Conservation (phyloP, 1,140 invertebrate species). For the Rhynchophorus ferrugineus region DNA sequence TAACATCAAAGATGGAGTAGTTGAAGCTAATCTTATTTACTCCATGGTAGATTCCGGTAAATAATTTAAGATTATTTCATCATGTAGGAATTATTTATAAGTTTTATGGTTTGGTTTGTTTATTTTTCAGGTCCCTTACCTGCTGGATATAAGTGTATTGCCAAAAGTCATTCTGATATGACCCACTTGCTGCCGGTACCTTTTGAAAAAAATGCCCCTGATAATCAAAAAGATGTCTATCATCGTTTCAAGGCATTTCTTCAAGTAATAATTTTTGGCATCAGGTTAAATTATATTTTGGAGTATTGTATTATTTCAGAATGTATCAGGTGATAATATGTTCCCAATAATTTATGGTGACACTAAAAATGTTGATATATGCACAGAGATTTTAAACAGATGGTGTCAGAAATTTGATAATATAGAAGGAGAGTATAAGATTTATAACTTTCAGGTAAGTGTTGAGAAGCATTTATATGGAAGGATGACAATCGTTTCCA, state of each 20-base stretch:
- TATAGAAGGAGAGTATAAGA: background rate
- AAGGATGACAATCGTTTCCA: background rate
- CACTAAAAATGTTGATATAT: background rate
- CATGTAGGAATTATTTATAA: background rate
- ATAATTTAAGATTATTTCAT: constrained; percentile 1
- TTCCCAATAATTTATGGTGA: background rate
- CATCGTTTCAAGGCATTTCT: constrained; percentile 21
- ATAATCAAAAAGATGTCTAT: constrained; percentile 35
- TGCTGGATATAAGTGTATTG: constrained; percentile 46
- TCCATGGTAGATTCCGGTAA: constrained; percentile 45
- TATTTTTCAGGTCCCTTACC: constrained; percentile 41
- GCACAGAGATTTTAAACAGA: no score
- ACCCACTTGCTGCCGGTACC: constrained; percentile 42
- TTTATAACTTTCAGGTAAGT: background rate
- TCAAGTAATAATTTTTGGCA: background rate
- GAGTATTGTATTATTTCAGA: background rate
- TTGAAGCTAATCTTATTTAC: constrained; percentile 42
- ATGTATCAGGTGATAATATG: no score
- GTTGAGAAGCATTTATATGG: background rate
- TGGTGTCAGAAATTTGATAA: background rate
- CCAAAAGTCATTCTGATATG: constrained; percentile 41
- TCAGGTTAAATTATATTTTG: background rate
- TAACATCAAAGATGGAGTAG: constrained; percentile 46
- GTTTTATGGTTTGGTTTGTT: background rate
- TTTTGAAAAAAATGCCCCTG: constrained; percentile 35